A percentile compares a stretch with the other conserved stretches of the same genome.
Evolutionary conservation across 2,113 vertebrate species (phyloP).

Genomic region (Pelmatolapia mariae): DNA sequence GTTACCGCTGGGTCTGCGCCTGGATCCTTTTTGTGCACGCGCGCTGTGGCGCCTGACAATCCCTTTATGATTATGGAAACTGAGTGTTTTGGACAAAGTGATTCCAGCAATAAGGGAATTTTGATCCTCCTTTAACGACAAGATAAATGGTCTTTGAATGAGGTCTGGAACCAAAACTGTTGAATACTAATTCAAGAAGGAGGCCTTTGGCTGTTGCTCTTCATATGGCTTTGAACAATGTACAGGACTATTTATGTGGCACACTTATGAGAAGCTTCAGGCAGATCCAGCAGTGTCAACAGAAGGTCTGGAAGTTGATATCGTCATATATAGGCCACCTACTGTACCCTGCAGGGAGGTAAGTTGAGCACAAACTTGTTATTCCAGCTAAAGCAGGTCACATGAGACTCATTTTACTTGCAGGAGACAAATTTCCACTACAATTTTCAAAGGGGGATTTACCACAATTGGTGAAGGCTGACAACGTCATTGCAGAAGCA

Average conservation of each 20-base stretch:
- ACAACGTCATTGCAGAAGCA: neutral
- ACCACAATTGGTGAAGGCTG: neutral
- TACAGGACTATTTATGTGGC: neutral
- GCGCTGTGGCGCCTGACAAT: no score
- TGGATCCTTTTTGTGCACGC: no score
- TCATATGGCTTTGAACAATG: neutral
- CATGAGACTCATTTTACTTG: conserved; percentile 1
- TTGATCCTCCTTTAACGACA: neutral
- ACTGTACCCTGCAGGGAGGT: neutral
- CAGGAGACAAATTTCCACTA: neutral
- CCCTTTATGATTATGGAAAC: neutral
- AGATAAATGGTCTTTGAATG: neutral
- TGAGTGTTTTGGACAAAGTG: neutral
- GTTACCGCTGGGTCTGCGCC: no score
- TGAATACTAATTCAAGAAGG: neutral
- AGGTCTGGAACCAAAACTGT: neutral
- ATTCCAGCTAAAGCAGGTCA: conserved; percentile 7
- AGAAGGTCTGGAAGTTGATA: neutral
- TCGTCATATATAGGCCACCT: neutral
- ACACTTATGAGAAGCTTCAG: neutral
- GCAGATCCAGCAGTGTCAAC: neutral
- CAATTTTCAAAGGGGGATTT: neutral
- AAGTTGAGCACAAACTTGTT: neutral
- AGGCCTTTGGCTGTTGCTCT: neutral
- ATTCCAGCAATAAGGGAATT: neutral